Conservation (phyloP, 2,113 vertebrate genomes). For the Oreotrochilus melanogaster region DNA sequence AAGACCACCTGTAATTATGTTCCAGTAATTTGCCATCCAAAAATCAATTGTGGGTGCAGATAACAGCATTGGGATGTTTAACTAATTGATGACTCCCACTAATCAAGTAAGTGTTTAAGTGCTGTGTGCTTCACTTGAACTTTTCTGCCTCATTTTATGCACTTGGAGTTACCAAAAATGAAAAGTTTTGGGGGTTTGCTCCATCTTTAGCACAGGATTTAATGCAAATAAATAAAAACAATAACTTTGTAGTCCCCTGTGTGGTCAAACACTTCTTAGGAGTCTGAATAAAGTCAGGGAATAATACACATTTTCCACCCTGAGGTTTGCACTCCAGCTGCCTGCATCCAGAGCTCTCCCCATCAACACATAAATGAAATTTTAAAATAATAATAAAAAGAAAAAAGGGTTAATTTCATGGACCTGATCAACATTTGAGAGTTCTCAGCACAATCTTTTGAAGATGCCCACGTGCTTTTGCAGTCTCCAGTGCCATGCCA, state of each 20-base stretch:
- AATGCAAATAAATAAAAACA: neutral
- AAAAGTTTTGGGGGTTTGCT: fast-evolving
- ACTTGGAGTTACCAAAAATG: fast-evolving
- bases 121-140: neutral
- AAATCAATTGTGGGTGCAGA: neutral
- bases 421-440: neutral
- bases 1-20: neutral
- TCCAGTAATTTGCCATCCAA: neutral
- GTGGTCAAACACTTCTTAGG: neutral
- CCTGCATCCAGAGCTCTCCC: neutral
- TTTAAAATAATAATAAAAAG: too few species aligned
- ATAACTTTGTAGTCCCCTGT: fast-evolving
- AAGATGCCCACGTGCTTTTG: neutral
- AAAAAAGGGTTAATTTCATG: neutral
- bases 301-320: fast-evolving
- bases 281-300: neutral
- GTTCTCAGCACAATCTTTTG: neutral
- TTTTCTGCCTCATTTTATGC: neutral
- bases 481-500: neutral
- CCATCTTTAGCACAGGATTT: neutral
- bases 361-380: too few species aligned
- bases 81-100: neutral
- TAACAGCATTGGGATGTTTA: neutral
- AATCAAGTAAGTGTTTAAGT: neutral
- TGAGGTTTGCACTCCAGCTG: neutral